A percentile compares a stretch with the other conserved stretches of the same genome.
These are phyloP conservation scores for Mesorhabditis sp. DNA, from an alignment of 2,888 invertebrate genomes.

Conservation along the genomic window DNA sequence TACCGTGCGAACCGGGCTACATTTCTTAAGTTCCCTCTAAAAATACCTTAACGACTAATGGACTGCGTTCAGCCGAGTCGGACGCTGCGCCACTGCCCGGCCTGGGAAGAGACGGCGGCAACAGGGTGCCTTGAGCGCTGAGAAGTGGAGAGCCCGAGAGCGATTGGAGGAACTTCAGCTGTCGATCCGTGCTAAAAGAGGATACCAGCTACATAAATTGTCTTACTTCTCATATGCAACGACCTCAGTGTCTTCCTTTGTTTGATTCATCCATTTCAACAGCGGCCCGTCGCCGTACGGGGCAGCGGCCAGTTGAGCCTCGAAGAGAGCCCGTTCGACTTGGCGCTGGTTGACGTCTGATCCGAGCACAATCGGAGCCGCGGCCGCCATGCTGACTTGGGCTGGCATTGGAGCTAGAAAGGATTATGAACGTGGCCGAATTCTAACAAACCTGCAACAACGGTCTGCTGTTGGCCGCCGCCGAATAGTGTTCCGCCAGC, in stretches of 20 bases:
- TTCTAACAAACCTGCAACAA: constrained; percentile 10
- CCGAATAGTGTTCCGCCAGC: constrained; percentile 16
- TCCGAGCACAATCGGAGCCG: constrained; percentile 40
- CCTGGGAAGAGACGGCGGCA: not conserved
- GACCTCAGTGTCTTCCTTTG: constrained; percentile 9
- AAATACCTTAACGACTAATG: no score
- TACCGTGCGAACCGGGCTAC: no score
- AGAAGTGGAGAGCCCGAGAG: not conserved
- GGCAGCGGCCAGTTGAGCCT: constrained; percentile 68
- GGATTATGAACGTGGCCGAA: not conserved
- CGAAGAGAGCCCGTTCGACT: constrained; percentile 70
- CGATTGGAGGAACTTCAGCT: constrained; percentile 32
- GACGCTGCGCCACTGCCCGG: not conserved
- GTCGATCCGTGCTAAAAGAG: constrained; percentile 27
- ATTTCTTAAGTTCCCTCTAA: no score
- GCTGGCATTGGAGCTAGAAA: not conserved
- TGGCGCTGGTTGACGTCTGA: constrained; percentile 40
- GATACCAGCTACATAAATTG: constrained; percentile 13
- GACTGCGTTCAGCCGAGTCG: no score
- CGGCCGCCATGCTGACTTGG: constrained; percentile 19
- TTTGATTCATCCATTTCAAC: constrained; percentile 21
- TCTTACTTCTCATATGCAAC: constrained; percentile 22
- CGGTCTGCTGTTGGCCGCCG: constrained; percentile 18
- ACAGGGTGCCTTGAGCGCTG: not conserved
- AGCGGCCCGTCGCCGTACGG: constrained; percentile 85